These are phyloP conservation scores for Chrysochloris asiatica DNA, from an alignment of 2,113 vertebrate genomes.

Conservation along the genomic window DNA sequence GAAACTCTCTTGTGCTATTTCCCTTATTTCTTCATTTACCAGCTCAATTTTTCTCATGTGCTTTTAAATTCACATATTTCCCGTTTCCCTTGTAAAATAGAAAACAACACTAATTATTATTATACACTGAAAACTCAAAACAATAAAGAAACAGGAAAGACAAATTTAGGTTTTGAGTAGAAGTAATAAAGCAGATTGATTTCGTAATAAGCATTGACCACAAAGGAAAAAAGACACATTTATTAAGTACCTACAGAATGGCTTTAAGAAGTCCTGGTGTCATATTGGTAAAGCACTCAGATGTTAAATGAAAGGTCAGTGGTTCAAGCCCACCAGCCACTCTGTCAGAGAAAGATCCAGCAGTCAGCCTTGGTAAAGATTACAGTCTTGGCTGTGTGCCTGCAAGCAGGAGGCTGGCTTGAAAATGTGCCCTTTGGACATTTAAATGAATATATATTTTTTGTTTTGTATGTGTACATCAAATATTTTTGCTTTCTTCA, in stretches of 20 bases:
- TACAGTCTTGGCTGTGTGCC: no score
- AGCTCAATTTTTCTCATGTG: background rate
- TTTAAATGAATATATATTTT: no score
- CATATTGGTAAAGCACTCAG: background rate
- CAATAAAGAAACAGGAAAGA: background rate
- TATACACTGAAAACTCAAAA: background rate
- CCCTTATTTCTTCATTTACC: background rate
- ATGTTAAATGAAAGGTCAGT: background rate
- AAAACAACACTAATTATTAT: background rate
- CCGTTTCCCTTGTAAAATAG: background rate
- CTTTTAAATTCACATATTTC: slow-evolving; percentile 27
- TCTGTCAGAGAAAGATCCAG: background rate
- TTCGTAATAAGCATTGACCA: background rate
- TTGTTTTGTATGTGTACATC: no score
- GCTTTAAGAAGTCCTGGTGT: background rate
- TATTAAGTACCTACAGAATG: no score
- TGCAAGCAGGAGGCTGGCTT: no score
- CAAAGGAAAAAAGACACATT: background rate
- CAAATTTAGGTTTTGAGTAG: background rate
- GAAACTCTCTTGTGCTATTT: background rate
- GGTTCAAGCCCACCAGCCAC: background rate
- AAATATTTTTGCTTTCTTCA: no score
- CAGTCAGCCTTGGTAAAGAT: background rate
- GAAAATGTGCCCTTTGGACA: no score
- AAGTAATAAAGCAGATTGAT: background rate